phyloP scores from a whole-genome alignment of 1,140 invertebrate species.

The Linepithema humile region DNA sequence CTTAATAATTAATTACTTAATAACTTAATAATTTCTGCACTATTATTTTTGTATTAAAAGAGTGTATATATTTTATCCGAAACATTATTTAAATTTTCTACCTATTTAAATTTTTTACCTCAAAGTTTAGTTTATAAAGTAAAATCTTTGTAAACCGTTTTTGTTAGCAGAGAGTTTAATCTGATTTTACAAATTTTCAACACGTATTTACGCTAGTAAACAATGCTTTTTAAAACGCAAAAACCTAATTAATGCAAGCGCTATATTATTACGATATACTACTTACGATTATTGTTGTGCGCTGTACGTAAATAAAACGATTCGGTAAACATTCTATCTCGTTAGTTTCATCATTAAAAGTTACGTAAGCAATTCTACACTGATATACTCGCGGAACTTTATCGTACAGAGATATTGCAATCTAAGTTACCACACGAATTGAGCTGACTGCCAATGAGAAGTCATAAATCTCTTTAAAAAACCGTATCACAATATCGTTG shows the following conservation, averaged over 20 bases:
- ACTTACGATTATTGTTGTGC: neutral
- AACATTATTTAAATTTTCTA: neutral
- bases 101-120: neutral
- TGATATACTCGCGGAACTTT: constrained; percentile 9
- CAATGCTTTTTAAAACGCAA: neutral
- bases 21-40: no score
- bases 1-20: no score
- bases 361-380: constrained; percentile 13
- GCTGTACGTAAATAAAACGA: neutral
- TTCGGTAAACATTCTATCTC: constrained; percentile 17
- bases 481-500: constrained; percentile 6
- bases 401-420: neutral
- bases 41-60: no score
- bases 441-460: constrained; percentile 15
- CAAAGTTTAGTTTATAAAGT: neutral
- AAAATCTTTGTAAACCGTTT: neutral
- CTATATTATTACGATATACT: neutral
- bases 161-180: constrained; percentile 6
- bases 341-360: constrained; percentile 33
- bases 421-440: constrained; percentile 24
- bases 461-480: constrained; percentile 46
- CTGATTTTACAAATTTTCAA: constrained; percentile 6
- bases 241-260: constrained; percentile 18
- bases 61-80: neutral
- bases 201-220: neutral